Evolutionary conservation across 2,113 vertebrate species (phyloP).

Genomic region (Anolis sagrei): DNA sequence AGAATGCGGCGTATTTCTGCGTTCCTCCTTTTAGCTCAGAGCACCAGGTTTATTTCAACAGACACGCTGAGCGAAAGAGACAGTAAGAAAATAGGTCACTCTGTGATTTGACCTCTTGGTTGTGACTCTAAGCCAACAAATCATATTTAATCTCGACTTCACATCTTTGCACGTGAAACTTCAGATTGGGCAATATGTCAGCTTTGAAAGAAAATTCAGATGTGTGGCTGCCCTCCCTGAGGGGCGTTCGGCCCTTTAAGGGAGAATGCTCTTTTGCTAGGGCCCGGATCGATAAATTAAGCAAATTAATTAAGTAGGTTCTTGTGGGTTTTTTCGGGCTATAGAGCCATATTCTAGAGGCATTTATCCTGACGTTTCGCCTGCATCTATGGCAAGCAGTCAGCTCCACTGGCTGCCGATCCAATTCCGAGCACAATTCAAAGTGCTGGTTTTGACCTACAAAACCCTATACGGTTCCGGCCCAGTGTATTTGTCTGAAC

Average conservation of each 20-base stretch:
- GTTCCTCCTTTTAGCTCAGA: conserved; percentile 35
- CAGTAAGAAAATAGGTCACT: conserved; percentile 55
- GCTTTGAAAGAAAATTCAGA: conserved; percentile 73
- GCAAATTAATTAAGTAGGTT: conserved; percentile 81
- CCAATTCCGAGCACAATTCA: too few species aligned
- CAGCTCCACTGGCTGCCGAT: too few species aligned
- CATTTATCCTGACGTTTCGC: too few species aligned
- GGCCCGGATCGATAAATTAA: conserved; percentile 80
- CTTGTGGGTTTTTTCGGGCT: too few species aligned
- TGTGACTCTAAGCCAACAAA: conserved; percentile 69
- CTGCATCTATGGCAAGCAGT: too few species aligned
- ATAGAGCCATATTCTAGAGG: too few species aligned
- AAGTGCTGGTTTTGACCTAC: too few species aligned
- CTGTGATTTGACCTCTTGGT: conserved; percentile 60
- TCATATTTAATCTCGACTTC: conserved; percentile 65
- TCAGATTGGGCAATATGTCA: conserved; percentile 67
- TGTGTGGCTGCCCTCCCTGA: conserved; percentile 56
- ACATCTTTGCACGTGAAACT: conserved; percentile 58
- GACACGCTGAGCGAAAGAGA: conserved; percentile 61
- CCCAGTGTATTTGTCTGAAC: too few species aligned
- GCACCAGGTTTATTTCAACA: conserved; percentile 58
- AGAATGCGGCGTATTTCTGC: background rate
- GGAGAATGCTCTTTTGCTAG: conserved; percentile 66
- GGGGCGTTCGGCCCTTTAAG: conserved; percentile 70
- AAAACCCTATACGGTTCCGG: too few species aligned